Percentiles rank a stretch among this genome's conserved stretches.
These are phyloP conservation scores for Synergus japonicus DNA, from an alignment of 2,888 invertebrate species.

Conservation along the genomic window DNA sequence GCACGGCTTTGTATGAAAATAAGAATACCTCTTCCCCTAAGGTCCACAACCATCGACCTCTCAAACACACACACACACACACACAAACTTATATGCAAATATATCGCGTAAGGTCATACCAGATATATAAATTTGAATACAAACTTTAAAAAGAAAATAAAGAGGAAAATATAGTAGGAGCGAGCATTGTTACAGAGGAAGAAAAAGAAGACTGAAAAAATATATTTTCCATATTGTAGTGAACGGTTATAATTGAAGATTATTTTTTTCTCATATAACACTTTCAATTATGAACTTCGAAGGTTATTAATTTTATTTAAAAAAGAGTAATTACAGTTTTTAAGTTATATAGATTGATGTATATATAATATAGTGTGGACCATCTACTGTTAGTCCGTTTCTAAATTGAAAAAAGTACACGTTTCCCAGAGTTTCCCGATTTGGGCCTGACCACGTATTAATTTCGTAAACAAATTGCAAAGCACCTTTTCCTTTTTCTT, in stretches of 20 bases:
- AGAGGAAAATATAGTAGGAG: background rate
- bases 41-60: background rate
- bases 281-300: background rate
- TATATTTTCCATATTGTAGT: background rate
- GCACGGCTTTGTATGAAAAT: conserved; percentile 47
- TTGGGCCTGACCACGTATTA: background rate
- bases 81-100: background rate
- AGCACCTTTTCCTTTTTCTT: background rate
- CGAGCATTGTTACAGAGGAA: background rate
- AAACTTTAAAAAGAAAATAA: background rate
- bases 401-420: too few species aligned
- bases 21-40: conserved; percentile 39
- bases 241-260: background rate
- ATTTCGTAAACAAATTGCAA: background rate
- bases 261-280: background rate
- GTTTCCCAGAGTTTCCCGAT: too few species aligned
- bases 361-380: too few species aligned
- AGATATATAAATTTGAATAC: background rate
- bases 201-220: background rate
- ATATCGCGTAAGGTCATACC: background rate
- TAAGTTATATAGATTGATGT: too few species aligned
- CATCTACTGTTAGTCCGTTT: too few species aligned
- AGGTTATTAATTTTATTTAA: too few species aligned
- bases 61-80: background rate
- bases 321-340: too few species aligned